These are phyloP conservation scores for Varanus salvator DNA, from an alignment of 2,113 vertebrate genomes.

Conservation along the genomic window DNA sequence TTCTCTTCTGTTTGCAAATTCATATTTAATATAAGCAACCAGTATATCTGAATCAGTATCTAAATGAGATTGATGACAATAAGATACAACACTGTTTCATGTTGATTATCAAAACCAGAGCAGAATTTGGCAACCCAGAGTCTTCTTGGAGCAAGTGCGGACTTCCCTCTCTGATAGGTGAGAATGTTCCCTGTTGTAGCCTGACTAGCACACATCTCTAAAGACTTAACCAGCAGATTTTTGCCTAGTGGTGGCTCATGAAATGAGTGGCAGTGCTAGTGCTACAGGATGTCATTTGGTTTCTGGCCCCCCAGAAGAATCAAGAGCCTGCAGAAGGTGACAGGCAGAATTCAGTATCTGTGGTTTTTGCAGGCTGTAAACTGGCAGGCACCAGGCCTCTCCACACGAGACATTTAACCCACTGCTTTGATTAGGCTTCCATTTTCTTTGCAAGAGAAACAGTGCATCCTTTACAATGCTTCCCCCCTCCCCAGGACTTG, in stretches of 20 bases:
- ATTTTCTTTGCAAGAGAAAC: no score
- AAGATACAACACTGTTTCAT: background rate
- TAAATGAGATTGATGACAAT: no score
- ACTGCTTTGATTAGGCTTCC: no score
- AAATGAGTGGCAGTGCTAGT: slow-evolving; percentile 6
- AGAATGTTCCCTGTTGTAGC: background rate
- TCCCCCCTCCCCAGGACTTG: no score
- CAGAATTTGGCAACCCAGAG: background rate
- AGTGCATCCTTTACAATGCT: no score
- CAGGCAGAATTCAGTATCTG: background rate
- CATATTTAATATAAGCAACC: no score
- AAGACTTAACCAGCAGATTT: background rate
- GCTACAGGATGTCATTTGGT: background rate
- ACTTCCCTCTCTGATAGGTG: background rate
- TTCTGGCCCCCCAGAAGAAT: background rate
- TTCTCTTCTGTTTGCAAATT: no score
- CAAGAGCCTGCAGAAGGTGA: background rate
- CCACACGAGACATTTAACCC: no score
- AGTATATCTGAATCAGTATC: no score
- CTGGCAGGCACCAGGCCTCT: background rate
- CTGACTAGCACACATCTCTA: background rate
- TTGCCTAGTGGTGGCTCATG: background rate
- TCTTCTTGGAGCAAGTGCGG: background rate
- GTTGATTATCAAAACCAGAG: background rate
- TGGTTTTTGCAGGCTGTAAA: background rate